Evolutionary conservation across 53 echinoderm and acorn worm genomes (phyloP), one percentile per base, ranked within the genome.

Genomic region (Paracentrotus lividus): DNA sequence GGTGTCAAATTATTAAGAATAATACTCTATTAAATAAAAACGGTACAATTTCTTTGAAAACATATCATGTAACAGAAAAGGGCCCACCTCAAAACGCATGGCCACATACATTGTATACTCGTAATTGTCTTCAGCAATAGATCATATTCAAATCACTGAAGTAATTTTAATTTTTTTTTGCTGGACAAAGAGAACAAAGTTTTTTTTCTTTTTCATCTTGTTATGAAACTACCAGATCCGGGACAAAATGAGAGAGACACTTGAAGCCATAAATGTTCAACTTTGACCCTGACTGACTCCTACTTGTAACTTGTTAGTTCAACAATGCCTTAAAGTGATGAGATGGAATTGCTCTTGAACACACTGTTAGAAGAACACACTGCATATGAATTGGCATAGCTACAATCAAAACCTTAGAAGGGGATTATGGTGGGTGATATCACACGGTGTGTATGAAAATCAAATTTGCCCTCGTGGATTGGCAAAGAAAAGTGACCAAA

Each of bases 281-380:
- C 23, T 60, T 60, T 33, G 67, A 67, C 24, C 67, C 32, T 12
- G 67, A 32, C 32, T 33, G 32, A 67, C 33, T 9, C 67, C 33
- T 77, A 43, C 16, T 21, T 77, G 42, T 77, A 77, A 77, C 8
- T 77, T 77, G 77, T 77, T 77, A 77, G 77, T 77, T 77, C 43
- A 42, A 77, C 42, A 42, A 69, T 26, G 34, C n/a, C 38, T 27
- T 20, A 72, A 72, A 72, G 34, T 72, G 72, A 72, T 77, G 77
- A 24, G 42, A 43, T 77, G 77, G 34, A 77, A 77, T 42, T 77
- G 77, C 77, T 77, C 77, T 77, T 18, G 23, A 77, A 77, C 77
- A 77, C 77, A 42, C 43, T 77, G 77, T 77, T 77, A 77, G 77
- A 72, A 72, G 72, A 77, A 77, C 44, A 9, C 77, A 77, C 42